These are phyloP conservation scores for Nephotettix cincticeps DNA, from an alignment of 1,140 invertebrate species.

Conservation along the genomic window DNA sequence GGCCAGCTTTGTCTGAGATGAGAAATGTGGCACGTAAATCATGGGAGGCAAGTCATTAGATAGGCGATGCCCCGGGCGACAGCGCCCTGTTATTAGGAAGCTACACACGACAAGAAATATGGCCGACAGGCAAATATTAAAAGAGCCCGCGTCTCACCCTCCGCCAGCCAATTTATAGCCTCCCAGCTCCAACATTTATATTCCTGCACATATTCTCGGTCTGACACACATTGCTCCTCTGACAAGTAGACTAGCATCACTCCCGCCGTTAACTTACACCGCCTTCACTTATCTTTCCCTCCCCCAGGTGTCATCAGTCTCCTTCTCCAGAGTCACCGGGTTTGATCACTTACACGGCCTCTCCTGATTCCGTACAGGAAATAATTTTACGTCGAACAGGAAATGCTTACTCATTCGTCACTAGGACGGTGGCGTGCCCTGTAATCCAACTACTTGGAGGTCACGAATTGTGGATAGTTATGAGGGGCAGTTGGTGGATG, in stretches of 20 bases:
- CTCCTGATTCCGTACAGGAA: no score
- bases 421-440: no score
- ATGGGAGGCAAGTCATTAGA: constrained; percentile 30
- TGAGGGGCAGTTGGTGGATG: no score
- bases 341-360: no score
- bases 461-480: no score
- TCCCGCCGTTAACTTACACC: constrained; percentile 2
- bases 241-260: constrained; percentile 7
- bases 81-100: constrained; percentile 30
- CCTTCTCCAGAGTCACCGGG: no score
- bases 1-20: constrained; percentile 22
- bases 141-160: constrained; percentile 18
- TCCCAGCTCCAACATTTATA: constrained; percentile 29
- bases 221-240: background rate
- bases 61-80: constrained; percentile 28
- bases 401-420: no score
- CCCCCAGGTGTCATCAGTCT: no score
- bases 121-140: constrained; percentile 33
- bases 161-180: constrained; percentile 30
- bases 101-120: constrained; percentile 32
- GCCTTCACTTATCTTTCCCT: background rate
- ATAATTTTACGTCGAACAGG: no score
- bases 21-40: constrained; percentile 31
- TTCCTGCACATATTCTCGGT: constrained; percentile 25
- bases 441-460: no score